Conservation (phyloP, 23 tunicate genomes). For the Halocynthia aurantium region DNA sequence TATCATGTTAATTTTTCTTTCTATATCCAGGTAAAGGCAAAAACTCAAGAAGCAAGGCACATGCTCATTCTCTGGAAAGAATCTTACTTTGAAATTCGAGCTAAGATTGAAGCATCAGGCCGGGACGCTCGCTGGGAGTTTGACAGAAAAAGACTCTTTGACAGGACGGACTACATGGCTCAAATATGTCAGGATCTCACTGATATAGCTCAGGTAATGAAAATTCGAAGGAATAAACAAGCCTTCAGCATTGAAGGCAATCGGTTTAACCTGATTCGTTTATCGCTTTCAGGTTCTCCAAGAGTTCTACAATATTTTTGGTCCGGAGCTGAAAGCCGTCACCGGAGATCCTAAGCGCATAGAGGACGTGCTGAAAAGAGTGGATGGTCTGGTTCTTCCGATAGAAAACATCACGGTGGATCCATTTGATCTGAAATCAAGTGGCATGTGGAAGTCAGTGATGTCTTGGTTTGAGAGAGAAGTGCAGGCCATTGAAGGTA, state of each 20-base stretch:
- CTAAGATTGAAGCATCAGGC: slow-evolving; percentile 91
- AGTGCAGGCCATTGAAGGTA: slow-evolving; percentile 95
- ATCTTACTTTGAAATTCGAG: slow-evolving; percentile 86
- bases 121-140: slow-evolving; percentile 99
- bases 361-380: slow-evolving; percentile 86
- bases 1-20: background rate
- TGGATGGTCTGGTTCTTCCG: slow-evolving; percentile 85
- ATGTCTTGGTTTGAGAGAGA: slow-evolving; percentile 91
- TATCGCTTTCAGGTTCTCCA: slow-evolving; percentile 53
- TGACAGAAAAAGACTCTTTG: slow-evolving; percentile 80
- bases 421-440: slow-evolving; percentile 78
- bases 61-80: slow-evolving; percentile 77
- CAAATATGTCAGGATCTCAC: slow-evolving; percentile 74
- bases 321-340: slow-evolving; percentile 96
- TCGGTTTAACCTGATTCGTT: background rate
- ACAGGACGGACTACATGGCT: slow-evolving; percentile 93
- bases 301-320: slow-evolving; percentile 97
- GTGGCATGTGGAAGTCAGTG: slow-evolving; percentile 66
- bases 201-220: slow-evolving; percentile 76
- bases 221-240: too few species aligned
- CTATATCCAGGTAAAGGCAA: slow-evolving; percentile 7
- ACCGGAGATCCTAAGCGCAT: slow-evolving; percentile 98
- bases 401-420: slow-evolving; percentile 78
- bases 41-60: slow-evolving; percentile 38
- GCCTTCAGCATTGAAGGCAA: too few species aligned